A percentile compares a stretch with the other conserved stretches of the same genome.
phyloP scores from a whole-genome alignment of 2,113 vertebrate species.

The Odobenus rosmarus region DNA sequence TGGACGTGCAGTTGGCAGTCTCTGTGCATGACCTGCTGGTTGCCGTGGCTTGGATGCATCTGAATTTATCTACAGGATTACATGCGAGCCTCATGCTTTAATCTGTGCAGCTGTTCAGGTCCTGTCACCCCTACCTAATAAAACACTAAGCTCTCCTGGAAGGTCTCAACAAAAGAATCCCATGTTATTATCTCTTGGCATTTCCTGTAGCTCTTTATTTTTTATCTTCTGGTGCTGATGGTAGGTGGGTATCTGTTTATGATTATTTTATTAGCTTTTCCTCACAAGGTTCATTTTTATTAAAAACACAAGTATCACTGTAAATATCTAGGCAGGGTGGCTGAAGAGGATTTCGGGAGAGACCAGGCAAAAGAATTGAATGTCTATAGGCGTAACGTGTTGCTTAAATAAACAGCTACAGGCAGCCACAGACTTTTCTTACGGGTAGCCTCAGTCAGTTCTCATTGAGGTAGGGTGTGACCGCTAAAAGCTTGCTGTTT shows the following conservation, averaged over 20 bases:
- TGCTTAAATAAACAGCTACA: background rate
- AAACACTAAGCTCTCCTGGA: background rate
- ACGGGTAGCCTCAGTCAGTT: background rate
- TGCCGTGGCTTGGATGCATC: background rate
- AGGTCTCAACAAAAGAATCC: background rate
- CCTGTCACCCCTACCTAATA: background rate
- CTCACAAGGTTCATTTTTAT: conserved; percentile 66
- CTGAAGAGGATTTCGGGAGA: background rate
- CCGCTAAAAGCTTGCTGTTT: background rate
- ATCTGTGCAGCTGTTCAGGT: background rate
- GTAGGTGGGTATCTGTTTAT: background rate
- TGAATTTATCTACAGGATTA: conserved; percentile 37
- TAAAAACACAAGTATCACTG: conserved; percentile 71
- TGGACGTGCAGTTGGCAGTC: background rate
- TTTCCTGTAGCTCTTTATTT: conserved; percentile 29
- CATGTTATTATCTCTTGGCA: background rate
- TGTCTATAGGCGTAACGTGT: background rate
- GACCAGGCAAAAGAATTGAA: background rate
- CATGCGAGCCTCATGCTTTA: background rate
- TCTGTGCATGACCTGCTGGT: background rate
- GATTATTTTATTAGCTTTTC: conserved; percentile 69
- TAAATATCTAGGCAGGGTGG: conserved; percentile 44
- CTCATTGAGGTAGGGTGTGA: background rate
- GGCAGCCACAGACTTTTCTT: background rate
- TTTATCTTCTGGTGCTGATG: background rate